Evolutionary conservation across 2,797 vertebrate genomes (phyloP).

Genomic region (Sciurus vulgaris): DNA sequence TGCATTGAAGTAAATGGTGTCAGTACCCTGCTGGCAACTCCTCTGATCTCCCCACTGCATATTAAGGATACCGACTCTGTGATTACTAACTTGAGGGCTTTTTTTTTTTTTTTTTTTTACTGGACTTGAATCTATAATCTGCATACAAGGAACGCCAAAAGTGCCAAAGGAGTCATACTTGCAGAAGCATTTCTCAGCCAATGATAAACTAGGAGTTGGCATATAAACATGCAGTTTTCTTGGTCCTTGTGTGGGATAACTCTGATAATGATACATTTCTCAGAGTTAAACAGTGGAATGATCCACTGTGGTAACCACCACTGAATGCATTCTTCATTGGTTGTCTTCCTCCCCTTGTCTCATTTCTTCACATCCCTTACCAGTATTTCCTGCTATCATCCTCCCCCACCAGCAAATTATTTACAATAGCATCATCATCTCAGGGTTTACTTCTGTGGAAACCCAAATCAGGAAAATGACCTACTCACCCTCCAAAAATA

Average conservation of each 20-base stretch:
- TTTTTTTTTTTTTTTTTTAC: slow-evolving; percentile 36
- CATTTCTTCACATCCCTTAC: slow-evolving; percentile 14
- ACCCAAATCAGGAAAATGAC: neutral
- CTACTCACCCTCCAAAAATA: neutral
- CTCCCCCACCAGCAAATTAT: slow-evolving; percentile 4
- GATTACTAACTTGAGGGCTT: neutral
- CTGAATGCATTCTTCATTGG: neutral
- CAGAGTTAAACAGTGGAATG: neutral
- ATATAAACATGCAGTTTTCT: neutral
- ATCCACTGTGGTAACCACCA: neutral
- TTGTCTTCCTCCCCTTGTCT: neutral
- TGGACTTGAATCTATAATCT: neutral
- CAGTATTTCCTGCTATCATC: neutral
- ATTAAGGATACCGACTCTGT: neutral
- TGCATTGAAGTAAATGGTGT: neutral
- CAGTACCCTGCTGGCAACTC: neutral
- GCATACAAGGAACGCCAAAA: neutral
- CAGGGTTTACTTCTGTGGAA: neutral
- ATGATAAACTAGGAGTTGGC: neutral
- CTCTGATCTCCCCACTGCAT: neutral
- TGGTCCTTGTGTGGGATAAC: neutral
- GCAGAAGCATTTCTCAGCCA: slow-evolving; percentile 16
- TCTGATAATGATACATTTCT: neutral
- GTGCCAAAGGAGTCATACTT: neutral
- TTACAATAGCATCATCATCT: slow-evolving; percentile 1